phyloP scores from a whole-genome alignment of 2,888 invertebrate species.

The Dromius quadrimaculatus region DNA sequence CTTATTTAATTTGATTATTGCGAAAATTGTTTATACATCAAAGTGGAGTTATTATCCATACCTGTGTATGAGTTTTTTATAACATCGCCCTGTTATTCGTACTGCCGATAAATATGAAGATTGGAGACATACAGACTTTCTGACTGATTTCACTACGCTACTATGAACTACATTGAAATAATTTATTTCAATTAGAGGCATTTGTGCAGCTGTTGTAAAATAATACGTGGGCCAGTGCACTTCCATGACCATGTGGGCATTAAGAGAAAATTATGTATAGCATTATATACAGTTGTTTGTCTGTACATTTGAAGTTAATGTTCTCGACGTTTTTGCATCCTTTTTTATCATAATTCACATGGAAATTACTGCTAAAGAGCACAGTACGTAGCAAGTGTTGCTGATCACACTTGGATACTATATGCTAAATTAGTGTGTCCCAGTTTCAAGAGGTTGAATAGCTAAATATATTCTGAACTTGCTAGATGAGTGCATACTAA shows the following conservation, averaged over 20 bases:
- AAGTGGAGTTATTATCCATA: not conserved
- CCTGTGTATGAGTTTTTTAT: not conserved
- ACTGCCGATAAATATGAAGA: constrained; percentile 16
- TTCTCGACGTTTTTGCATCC: not conserved
- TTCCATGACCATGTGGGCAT: constrained; percentile 24
- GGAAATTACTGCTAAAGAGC: not conserved
- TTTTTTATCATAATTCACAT: constrained; percentile 5
- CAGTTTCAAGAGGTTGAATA: constrained; percentile 6
- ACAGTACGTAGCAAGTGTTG: not conserved
- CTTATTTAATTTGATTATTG: constrained; percentile 1
- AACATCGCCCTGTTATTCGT: constrained; percentile 19
- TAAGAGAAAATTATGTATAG: constrained; percentile 17
- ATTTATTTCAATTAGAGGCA: constrained; percentile 41
- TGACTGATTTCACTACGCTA: constrained; percentile 21
- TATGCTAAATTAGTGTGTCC: constrained; percentile 13
- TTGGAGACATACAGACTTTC: constrained; percentile 17
- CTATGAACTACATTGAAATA: constrained; percentile 26
- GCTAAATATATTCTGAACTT: constrained; percentile 29
- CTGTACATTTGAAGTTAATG: not conserved
- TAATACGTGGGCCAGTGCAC: constrained; percentile 36
- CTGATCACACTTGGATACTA: not conserved
- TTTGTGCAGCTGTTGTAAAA: constrained; percentile 43
- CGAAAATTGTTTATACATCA: not conserved
- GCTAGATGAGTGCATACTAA: not conserved
- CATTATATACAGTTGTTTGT: constrained; percentile 14